Conservation (phyloP, 2,113 vertebrate species). For the Muscicapa adusta region DNA sequence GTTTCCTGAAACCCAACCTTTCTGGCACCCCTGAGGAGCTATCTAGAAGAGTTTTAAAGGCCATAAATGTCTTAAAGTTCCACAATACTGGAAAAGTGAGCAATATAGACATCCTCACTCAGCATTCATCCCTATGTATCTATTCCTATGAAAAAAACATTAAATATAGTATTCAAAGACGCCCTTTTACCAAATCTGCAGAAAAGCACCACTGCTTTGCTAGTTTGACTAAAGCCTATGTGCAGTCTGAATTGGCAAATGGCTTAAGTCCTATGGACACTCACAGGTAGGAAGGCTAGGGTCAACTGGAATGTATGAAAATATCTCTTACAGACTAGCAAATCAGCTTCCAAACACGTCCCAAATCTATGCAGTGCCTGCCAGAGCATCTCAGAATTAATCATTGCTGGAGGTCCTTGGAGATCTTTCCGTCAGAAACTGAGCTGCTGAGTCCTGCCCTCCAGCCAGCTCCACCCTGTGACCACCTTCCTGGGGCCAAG, state of each 20-base stretch:
- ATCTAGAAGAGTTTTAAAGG: background rate
- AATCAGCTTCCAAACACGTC: background rate
- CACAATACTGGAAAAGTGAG: background rate
- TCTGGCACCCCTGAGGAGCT: background rate
- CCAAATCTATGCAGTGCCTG: background rate
- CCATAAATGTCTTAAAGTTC: background rate
- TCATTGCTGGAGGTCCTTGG: background rate
- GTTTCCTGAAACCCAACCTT: background rate
- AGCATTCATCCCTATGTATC: background rate
- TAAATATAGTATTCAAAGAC: background rate
- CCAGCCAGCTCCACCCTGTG: background rate
- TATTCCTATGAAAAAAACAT: background rate
- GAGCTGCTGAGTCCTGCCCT: background rate
- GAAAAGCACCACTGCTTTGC: background rate
- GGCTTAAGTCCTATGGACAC: background rate
- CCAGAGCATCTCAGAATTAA: background rate
- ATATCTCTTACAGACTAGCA: background rate
- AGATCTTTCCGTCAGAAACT: background rate
- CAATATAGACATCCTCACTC: background rate
- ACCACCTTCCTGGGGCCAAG: background rate
- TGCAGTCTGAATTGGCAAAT: background rate
- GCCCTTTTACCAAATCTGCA: background rate
- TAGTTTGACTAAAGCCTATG: background rate
- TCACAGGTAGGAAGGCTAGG: background rate
- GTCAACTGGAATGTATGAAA: rapidly evolving